Conservation (phyloP, 2,113 vertebrate species). For the Tretioscincus oriximinensis region DNA sequence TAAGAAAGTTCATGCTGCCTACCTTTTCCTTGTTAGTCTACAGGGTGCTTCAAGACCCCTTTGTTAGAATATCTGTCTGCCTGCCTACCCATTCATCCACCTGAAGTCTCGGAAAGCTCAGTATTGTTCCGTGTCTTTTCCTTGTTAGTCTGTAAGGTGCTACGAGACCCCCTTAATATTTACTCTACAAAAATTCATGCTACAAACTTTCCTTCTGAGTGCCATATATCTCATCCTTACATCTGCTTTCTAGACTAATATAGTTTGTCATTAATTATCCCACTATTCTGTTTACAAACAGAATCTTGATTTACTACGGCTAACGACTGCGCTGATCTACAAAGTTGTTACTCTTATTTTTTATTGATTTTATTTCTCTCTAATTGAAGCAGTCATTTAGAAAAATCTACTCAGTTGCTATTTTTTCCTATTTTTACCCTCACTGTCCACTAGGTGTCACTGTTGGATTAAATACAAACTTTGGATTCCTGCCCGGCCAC, state of each 20-base stretch:
- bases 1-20: too few relatives aligned
- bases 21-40: too few relatives aligned
- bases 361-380: background rate
- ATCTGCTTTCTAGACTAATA: background rate
- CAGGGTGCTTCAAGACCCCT: too few relatives aligned
- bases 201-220: too few relatives aligned
- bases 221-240: too few relatives aligned
- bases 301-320: background rate
- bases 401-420: background rate
- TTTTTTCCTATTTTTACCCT: slow-evolving; percentile 12
- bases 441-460: slow-evolving; percentile 73
- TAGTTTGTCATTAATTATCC: background rate
- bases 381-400: background rate
- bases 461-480: slow-evolving; percentile 54
- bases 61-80: too few relatives aligned
- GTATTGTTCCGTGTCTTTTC: too few relatives aligned
- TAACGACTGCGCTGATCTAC: background rate
- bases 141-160: too few relatives aligned
- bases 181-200: too few relatives aligned
- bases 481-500: background rate
- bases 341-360: background rate
- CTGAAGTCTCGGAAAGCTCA: too few relatives aligned
- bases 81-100: too few relatives aligned
- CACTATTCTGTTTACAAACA: background rate
- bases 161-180: too few relatives aligned